phyloP scores from a whole-genome alignment of 2,113 vertebrate genomes.

The Eupsittula cactorum region DNA sequence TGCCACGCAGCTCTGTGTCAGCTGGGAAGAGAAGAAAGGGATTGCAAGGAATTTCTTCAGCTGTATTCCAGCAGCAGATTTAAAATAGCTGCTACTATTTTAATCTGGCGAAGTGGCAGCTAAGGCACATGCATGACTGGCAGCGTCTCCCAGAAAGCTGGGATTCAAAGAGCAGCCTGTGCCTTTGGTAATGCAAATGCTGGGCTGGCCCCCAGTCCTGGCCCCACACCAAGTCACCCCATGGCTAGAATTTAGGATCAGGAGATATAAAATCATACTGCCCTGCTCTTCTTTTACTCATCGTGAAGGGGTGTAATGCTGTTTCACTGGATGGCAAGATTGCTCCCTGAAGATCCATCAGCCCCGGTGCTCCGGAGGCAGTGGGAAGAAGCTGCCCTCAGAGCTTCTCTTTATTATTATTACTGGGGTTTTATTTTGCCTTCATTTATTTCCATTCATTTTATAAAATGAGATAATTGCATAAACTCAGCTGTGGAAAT shows the following conservation, averaged over 20 bases:
- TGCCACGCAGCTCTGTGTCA: not conserved
- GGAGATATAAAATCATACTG: not conserved
- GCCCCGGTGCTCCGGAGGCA: not conserved
- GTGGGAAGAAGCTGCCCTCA: not conserved
- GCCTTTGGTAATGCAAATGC: not conserved
- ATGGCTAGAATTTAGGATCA: not conserved
- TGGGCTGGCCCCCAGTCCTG: not conserved
- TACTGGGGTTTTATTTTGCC: not conserved
- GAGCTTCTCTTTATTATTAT: not conserved
- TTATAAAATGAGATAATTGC: not conserved
- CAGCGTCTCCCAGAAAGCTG: not conserved
- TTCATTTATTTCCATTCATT: not conserved
- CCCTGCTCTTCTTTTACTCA: not conserved
- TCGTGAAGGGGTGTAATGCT: not conserved
- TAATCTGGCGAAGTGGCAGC: not conserved
- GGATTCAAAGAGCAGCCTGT: not conserved
- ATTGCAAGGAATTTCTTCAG: not conserved
- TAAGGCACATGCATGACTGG: slow-evolving; percentile 17
- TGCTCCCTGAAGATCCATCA: not conserved
- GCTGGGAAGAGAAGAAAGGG: not conserved
- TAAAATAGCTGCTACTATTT: slow-evolving; percentile 62
- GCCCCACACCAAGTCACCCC: not conserved
- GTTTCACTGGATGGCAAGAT: not conserved
- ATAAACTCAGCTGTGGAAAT: not conserved
- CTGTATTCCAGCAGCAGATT: slow-evolving; percentile 31